phyloP scores from a whole-genome alignment of 1,140 invertebrate genomes.

The Saccostrea cuccullata region DNA sequence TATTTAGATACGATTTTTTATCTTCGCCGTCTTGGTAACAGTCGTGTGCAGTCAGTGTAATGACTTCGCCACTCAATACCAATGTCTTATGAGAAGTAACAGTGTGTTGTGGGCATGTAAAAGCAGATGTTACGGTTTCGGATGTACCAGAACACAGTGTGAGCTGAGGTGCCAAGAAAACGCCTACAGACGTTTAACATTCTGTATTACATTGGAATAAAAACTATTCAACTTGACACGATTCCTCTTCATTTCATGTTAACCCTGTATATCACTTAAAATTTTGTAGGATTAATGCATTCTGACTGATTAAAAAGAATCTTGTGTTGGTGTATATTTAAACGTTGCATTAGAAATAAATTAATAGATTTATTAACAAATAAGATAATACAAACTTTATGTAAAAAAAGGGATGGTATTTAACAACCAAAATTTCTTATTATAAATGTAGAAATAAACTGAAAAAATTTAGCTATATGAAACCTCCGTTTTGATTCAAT shows the following conservation, averaged over 20 bases:
- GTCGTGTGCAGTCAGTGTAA: not conserved
- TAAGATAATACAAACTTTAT: no score
- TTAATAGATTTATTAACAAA: no score
- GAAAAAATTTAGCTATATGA: no score
- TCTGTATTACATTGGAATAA: not conserved
- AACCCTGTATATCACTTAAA: not conserved
- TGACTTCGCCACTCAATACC: conserved; percentile 1
- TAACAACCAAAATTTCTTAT: no score
- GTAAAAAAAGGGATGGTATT: no score
- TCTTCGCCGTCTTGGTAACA: not conserved
- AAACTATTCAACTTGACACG: not conserved
- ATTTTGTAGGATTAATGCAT: not conserved
- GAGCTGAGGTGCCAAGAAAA: not conserved
- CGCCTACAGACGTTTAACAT: not conserved
- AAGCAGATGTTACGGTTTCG: not conserved
- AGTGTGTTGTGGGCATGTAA: not conserved
- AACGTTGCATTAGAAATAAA: no score
- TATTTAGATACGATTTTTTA: not conserved
- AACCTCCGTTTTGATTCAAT: no score
- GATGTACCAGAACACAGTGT: not conserved
- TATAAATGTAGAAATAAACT: no score
- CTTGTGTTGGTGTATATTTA: no score
- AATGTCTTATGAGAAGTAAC: not conserved
- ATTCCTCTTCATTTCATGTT: not conserved
- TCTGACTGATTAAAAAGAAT: no score